A percentile compares a stretch with the other conserved stretches of the same genome.
phyloP scores from a whole-genome alignment of 2,888 invertebrate genomes.

The Galerucella calmariensis region DNA sequence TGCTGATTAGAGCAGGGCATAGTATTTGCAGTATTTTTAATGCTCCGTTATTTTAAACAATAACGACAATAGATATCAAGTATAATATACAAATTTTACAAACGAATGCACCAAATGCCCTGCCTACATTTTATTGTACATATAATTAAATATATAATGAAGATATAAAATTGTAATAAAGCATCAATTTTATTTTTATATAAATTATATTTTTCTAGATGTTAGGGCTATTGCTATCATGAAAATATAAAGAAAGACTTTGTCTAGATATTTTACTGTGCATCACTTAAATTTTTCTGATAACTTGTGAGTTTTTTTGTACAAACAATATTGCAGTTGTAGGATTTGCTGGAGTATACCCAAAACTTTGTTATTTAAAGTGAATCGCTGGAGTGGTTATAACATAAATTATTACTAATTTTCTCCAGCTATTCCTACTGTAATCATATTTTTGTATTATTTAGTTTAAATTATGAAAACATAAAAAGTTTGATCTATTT shows the following conservation, averaged over 20 bases:
- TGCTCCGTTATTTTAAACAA: too few species aligned
- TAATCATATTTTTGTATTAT: background rate
- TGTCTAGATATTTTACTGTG: slow-evolving; percentile 16
- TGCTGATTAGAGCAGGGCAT: background rate
- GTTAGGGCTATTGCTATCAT: slow-evolving; percentile 27
- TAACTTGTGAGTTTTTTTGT: background rate
- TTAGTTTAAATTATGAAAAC: background rate
- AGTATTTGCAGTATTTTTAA: too few species aligned
- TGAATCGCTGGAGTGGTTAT: background rate
- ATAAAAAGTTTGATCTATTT: background rate
- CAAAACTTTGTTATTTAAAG: background rate
- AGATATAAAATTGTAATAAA: slow-evolving; percentile 51
- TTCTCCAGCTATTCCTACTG: slow-evolving; percentile 1
- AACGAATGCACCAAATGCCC: too few species aligned
- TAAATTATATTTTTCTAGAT: slow-evolving; percentile 58
- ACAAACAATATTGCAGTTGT: background rate
- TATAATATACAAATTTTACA: too few species aligned
- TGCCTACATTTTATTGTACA: slow-evolving; percentile 42
- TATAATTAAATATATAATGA: slow-evolving; percentile 45
- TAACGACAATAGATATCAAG: too few species aligned
- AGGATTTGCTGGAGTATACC: background rate
- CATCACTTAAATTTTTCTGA: slow-evolving; percentile 25
- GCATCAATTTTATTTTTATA: slow-evolving; percentile 62
- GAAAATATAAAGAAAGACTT: slow-evolving; percentile 25
- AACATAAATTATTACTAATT: background rate